Evolutionary conservation across 37 sponge, comb jelly and placozoan species (phyloP), one percentile per base, ranked within the genome.

Genomic region (Geodia barretti): DNA sequence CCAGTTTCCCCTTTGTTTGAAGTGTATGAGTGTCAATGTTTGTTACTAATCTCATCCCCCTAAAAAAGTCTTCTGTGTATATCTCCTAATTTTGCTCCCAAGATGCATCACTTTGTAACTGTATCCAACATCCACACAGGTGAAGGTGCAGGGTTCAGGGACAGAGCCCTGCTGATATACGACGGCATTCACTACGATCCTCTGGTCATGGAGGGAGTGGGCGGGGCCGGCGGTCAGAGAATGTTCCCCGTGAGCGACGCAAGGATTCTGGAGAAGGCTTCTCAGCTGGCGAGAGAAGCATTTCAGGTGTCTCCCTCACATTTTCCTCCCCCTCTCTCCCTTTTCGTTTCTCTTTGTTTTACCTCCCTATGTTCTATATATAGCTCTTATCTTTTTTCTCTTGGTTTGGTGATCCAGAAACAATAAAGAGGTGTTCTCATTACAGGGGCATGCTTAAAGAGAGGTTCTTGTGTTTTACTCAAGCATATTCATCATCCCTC

Each of bases 101-200:
- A n/a, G n/a, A n/a, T n/a, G n/a, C n/a, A n/a, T n/a, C n/a, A n/a
- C n/a, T n/a, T n/a, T n/a, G n/a, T n/a, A n/a, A n/a, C n/a, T n/a
- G n/a, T n/a, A n/a, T n/a, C n/a, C n/a, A n/a, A n/a, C n/a, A n/a
- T 65, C 3, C 34, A 28, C 69, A 21, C 81, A 88, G 90, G 90
- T 63, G 62, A 77, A 29, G 79, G 73, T 24, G 73, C 58, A 11
- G 47, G 40, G 0, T 92, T 88, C 47, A 37, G 60, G 1, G 39
- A 29, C 0, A 77, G 81, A 68, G 80, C 80, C 9, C 64, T 88
- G 21, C 75, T 93, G n/a, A 42, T 93, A 0, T 93, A 93, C 47
- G 87, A 93, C 69, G 94, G 94, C 4, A 79, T 89, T 11, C 94
- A 93, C 83, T 93, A 93, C 81, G 94, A 93, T 61, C 87, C 94